phyloP scores from a whole-genome alignment of 2,113 vertebrate genomes.

The Catagonus wagneri region DNA sequence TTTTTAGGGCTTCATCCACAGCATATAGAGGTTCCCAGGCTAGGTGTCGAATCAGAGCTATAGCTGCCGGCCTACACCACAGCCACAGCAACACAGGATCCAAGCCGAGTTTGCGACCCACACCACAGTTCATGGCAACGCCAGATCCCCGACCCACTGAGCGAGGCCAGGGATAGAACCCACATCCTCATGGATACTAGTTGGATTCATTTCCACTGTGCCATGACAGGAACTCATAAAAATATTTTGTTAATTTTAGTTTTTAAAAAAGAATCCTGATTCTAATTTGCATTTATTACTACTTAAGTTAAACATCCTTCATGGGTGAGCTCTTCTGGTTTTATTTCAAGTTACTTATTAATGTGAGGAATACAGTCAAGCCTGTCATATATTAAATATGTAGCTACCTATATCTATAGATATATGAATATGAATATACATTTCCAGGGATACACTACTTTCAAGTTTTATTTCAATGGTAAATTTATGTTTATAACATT shows the following conservation, averaged over 20 bases:
- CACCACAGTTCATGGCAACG: too few relatives aligned
- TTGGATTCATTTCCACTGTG: too few relatives aligned
- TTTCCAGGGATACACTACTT: constrained; percentile 23
- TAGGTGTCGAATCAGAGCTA: too few relatives aligned
- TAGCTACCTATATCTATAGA: neutral
- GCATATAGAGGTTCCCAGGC: too few relatives aligned
- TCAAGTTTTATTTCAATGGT: constrained; percentile 65
- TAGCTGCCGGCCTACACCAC: too few relatives aligned
- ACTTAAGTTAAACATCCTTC: constrained; percentile 36
- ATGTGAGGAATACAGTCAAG: neutral
- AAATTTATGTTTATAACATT: constrained; percentile 66
- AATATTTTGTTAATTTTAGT: constrained; percentile 27
- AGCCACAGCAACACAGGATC: too few relatives aligned
- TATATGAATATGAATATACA: neutral
- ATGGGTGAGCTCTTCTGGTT: neutral
- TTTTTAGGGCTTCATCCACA: too few relatives aligned
- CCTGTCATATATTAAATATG: constrained; percentile 42
- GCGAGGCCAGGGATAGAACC: too few relatives aligned
- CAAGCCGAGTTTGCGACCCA: too few relatives aligned
- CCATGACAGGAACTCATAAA: neutral
- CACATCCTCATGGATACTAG: too few relatives aligned
- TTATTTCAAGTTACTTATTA: constrained; percentile 52
- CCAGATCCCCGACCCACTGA: too few relatives aligned
- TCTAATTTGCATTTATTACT: constrained; percentile 56
- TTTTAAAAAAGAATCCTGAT: neutral